Evolutionary conservation across 2,113 vertebrate species (phyloP).

Genomic region (Morone saxatilis): DNA sequence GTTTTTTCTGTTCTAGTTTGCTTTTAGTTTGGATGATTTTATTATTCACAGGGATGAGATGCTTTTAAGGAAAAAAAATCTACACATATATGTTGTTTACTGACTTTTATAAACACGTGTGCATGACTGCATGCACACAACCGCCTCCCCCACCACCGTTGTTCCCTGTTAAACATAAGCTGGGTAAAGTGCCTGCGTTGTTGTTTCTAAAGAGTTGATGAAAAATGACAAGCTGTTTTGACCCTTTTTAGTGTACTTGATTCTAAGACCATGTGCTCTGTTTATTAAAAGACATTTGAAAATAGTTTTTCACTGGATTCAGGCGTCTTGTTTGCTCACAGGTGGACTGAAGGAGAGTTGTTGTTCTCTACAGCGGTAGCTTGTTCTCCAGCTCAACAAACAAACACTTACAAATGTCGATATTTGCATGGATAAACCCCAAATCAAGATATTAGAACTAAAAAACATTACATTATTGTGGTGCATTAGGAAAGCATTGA

Average conservation of each 20-base stretch:
- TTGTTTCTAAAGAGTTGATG: slow-evolving; percentile 52
- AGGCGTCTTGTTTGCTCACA: not conserved
- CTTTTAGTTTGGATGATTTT: slow-evolving; percentile 22
- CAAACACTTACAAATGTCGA: too few relatives aligned
- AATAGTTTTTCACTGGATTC: not conserved
- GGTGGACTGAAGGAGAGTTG: too few relatives aligned
- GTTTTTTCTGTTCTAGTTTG: not conserved
- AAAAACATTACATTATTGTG: too few relatives aligned
- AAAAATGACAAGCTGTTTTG: slow-evolving; percentile 50
- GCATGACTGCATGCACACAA: slow-evolving; percentile 26
- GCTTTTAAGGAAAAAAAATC: slow-evolving; percentile 7
- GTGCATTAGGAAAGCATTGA: too few relatives aligned
- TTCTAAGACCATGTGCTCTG: slow-evolving; percentile 65
- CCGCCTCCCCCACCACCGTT: not conserved
- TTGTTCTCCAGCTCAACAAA: too few relatives aligned
- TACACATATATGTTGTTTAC: slow-evolving; percentile 49
- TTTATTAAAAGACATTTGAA: slow-evolving; percentile 77
- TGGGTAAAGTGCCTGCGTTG: slow-evolving; percentile 78
- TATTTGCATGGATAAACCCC: too few relatives aligned
- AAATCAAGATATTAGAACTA: too few relatives aligned
- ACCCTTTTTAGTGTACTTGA: slow-evolving; percentile 49
- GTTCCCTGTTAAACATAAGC: slow-evolving; percentile 39
- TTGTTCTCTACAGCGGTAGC: too few relatives aligned
- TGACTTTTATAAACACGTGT: slow-evolving; percentile 53
- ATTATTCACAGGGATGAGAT: slow-evolving; percentile 38